Evolutionary conservation across 2,113 vertebrate genomes (phyloP).

Genomic region (Zosterops borbonicus): DNA sequence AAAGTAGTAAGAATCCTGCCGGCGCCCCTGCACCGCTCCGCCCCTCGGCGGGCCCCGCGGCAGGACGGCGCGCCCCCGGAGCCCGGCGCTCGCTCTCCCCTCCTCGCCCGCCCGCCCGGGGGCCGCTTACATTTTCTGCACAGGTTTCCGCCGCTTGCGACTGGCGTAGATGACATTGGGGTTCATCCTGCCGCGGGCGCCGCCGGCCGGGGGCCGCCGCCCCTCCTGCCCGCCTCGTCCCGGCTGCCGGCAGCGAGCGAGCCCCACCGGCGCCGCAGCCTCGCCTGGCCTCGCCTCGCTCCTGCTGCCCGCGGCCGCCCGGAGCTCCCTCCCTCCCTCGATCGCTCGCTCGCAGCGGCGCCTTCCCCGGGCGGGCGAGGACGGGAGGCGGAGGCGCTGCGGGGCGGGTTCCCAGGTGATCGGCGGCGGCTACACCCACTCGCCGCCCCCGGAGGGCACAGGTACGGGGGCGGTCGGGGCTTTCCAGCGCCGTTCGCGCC

Average conservation of each 20-base stretch:
- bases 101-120: not conserved
- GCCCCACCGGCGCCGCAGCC: too few species aligned
- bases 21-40: not conserved
- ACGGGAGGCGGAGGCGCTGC: too few species aligned
- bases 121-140: slow-evolving; percentile 80
- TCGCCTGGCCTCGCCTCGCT: too few species aligned
- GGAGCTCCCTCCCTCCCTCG: too few species aligned
- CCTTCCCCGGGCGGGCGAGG: too few species aligned
- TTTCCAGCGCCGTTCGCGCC: not conserved
- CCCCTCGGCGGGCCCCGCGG: not conserved
- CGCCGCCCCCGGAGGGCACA: not conserved
- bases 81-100: not conserved
- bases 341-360: too few species aligned
- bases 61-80: not conserved
- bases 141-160: slow-evolving; percentile 84
- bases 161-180: slow-evolving; percentile 80
- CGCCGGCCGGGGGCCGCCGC: too few species aligned
- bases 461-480: slow-evolving; percentile 32
- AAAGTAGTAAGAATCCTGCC: not conserved
- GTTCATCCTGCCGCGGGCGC: slow-evolving; percentile 69
- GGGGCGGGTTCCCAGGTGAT: not conserved
- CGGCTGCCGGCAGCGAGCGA: too few species aligned
- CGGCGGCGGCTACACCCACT: slow-evolving; percentile 7
- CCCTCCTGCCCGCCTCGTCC: too few species aligned
- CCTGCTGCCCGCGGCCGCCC: too few species aligned